Percentiles rank a stretch among this genome's conserved stretches.
Conservation (phyloP, 35 echinoderm and acorn worm species). For the Heliocidaris erythrogramma region DNA sequence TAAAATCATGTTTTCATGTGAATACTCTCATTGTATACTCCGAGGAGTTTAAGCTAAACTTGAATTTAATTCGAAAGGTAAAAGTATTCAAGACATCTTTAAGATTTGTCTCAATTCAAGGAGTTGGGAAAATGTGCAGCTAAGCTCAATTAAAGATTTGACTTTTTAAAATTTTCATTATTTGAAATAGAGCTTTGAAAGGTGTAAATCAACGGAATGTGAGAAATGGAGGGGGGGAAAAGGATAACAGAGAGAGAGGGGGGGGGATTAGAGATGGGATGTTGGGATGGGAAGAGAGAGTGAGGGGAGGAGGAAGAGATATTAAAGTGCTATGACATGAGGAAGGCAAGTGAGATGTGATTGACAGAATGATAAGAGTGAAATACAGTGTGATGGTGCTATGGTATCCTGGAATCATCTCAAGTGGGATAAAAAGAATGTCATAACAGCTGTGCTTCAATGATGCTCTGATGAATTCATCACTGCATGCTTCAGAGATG, state of each 20-base stretch:
- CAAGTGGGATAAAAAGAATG: neutral
- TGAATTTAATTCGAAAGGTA: no score
- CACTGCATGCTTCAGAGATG: neutral
- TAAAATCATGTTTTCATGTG: no score
- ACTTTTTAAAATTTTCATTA: no score
- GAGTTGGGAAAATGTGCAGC: no score
- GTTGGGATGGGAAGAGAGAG: neutral
- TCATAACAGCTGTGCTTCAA: neutral
- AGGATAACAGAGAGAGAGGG: neutral
- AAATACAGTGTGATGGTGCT: neutral
- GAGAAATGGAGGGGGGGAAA: neutral
- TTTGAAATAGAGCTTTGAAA: neutral
- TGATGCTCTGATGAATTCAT: no score
- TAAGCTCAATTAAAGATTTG: no score
- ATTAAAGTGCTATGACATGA: neutral
- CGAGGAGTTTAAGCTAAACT: no score
- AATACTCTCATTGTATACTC: no score
- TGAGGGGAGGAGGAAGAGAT: neutral
- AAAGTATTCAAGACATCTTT: no score
- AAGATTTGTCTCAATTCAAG: no score
- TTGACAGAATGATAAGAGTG: neutral
- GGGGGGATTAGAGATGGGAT: neutral
- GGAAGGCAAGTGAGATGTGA: neutral
- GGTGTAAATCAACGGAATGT: neutral
- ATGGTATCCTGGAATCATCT: neutral